Percentiles rank a stretch among this genome's conserved stretches.
phyloP scores from a whole-genome alignment of 23 tunicate species.

The Trididemnum miniatum region DNA sequence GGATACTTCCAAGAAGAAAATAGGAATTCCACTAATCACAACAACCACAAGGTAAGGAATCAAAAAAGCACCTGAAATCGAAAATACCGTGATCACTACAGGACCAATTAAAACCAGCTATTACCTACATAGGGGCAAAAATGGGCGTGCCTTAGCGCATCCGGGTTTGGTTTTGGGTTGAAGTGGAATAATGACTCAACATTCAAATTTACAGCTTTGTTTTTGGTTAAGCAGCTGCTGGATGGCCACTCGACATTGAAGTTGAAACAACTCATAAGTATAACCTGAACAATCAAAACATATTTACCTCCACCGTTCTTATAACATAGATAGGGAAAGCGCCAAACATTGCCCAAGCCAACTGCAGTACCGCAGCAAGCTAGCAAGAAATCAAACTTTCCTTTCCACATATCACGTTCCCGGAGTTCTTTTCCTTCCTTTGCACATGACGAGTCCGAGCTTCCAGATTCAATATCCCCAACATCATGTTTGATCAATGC shows the following conservation, averaged over 20 bases:
- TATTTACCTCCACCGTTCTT: constrained; percentile 97
- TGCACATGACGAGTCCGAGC: background rate
- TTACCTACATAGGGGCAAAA: no score
- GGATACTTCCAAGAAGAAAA: constrained; percentile 94
- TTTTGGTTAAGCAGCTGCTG: no score
- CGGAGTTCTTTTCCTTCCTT: constrained; percentile 60
- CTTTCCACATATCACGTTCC: constrained; percentile 85
- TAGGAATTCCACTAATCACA: constrained; percentile 89
- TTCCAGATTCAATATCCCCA: constrained; percentile 23
- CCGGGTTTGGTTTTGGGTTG: no score
- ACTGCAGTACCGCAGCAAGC: constrained; percentile 97
- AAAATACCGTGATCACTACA: no score
- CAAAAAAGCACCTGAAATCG: constrained; percentile 83
- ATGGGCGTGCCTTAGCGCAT: no score
- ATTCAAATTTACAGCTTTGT: no score
- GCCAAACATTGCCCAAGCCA: constrained; percentile 95
- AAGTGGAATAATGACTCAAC: no score
- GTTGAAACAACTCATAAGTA: no score
- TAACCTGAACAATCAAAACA: no score
- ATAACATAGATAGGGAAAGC: constrained; percentile 93
- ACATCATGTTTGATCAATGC: constrained; percentile 18
- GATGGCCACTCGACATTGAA: no score
- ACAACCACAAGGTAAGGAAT: constrained; percentile 94
- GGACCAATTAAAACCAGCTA: no score
- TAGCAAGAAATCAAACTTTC: constrained; percentile 88